Evolutionary conservation across 2,888 invertebrate species (phyloP).

Genomic region (Tipula vernalis): DNA sequence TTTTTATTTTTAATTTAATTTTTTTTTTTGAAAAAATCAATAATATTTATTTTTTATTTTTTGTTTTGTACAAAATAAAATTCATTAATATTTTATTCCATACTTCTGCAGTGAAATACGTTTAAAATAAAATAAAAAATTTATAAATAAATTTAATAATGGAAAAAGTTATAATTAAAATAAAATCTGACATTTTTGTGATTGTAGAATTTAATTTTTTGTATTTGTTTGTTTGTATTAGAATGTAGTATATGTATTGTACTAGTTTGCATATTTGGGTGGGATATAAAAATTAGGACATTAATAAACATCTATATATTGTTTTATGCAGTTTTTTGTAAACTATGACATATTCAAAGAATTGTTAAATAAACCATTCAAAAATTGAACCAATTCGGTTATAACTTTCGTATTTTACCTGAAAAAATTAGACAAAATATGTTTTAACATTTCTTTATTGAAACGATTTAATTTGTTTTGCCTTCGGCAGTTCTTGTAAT

Average conservation of each 20-base stretch:
- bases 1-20: background rate
- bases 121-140: background rate
- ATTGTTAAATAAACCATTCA: too few relatives aligned
- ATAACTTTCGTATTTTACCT: too few relatives aligned
- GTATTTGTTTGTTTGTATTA: background rate
- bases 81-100: slow-evolving; percentile 4
- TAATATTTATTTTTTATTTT: background rate
- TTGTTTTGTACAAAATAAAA: background rate
- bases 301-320: too few relatives aligned
- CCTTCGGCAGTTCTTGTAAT: too few relatives aligned
- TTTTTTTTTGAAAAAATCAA: slow-evolving; percentile 4
- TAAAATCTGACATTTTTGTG: background rate
- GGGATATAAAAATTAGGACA: background rate
- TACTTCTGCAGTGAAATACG: background rate
- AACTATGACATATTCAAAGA: too few relatives aligned
- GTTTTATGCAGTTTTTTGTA: too few relatives aligned
- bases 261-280: background rate
- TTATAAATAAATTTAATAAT: background rate
- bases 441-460: too few relatives aligned
- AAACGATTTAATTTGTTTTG: too few relatives aligned
- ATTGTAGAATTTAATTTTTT: background rate
- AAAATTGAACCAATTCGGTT: too few relatives aligned
- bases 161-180: background rate
- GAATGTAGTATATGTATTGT: background rate
- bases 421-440: too few relatives aligned